Evolutionary conservation across 2,888 invertebrate species (phyloP), one percentile per base, ranked within the genome.

Genomic region (Plebejus melissa): DNA sequence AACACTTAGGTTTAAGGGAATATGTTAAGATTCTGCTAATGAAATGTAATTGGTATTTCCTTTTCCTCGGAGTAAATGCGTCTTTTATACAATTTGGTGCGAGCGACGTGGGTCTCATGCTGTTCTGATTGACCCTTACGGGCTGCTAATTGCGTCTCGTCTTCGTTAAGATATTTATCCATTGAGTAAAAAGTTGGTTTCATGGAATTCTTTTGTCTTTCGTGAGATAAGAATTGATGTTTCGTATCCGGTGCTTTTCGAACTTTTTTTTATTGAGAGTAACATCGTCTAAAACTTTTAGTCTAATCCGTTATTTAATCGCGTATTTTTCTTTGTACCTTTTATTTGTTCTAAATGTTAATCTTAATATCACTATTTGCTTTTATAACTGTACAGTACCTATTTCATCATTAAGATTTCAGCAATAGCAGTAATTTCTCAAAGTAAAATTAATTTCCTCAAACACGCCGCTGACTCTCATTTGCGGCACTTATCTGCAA

Each of bases 141-240:
- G 78, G 77, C 79, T 78, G 81, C 80, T 82, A 82, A 82, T 82
- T 81, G 81, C 81, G 79, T 82, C 84, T 82, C 78, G 82, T 83
- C 80, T 86, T 84, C 84, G 79, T 86, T 86, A 87, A 86, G 83
- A 84, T 80, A 80, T 79, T 81, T 80, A 79, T 85, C 82, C 81
- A 78, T 69, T 77, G 78, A 77, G 76, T 78, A 76, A 79, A 79
- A 80, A 69, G 38, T 76, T 46, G 78, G 78, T 80, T 79, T 79
- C 77, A 75, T 77, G 75, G 75, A 77, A 77, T 76, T 77, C 76
- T 77, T 78, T 79, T 78, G 79, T 78, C 76, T 78, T 77, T 69
- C 76, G 77, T 77, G 70, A 75, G 74, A 77, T 76, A 76, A 76
- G 46, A 65, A 50, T 69, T 46, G 50, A 69, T 69, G 58, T 28